A percentile compares a stretch with the other conserved stretches of the same genome.
These are phyloP conservation scores for Harlomillsia oculata DNA, from an alignment of 1,140 invertebrate species.

Conservation along the genomic window DNA sequence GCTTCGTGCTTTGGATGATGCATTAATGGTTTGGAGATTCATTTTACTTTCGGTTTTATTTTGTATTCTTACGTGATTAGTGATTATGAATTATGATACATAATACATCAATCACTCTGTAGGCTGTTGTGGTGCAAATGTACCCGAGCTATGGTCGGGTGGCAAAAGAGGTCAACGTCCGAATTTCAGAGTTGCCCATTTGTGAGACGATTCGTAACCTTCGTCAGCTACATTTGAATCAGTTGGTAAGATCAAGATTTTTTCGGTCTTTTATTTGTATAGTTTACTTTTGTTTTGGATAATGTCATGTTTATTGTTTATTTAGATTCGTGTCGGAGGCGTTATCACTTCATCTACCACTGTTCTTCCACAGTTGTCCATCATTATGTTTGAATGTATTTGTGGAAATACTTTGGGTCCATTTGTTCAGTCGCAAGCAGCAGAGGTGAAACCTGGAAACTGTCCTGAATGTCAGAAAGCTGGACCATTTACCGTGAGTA, in stretches of 20 bases:
- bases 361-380: constrained; percentile 86
- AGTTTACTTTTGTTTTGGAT: neutral
- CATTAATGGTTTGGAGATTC: constrained; percentile 43
- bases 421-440: constrained; percentile 83
- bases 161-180: constrained; percentile 80
- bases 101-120: too few relatives aligned
- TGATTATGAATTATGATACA: too few relatives aligned
- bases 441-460: constrained; percentile 87
- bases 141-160: constrained; percentile 95
- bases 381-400: constrained; percentile 96
- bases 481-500: constrained; percentile 88
- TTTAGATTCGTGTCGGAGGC: constrained; percentile 64
- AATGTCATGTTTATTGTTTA: too few relatives aligned
- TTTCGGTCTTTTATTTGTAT: neutral
- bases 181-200: constrained; percentile 88
- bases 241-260: constrained; percentile 50
- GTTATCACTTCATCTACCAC: constrained; percentile 94
- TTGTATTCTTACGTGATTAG: neutral
- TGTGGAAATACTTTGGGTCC: constrained; percentile 93
- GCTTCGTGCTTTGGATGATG: constrained; percentile 89
- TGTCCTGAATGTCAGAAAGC: constrained; percentile 96
- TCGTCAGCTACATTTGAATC: constrained; percentile 93
- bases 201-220: constrained; percentile 93
- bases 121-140: constrained; percentile 85
- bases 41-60: too few relatives aligned